These are phyloP conservation scores for Rafetus swinhoei DNA, from an alignment of 2,113 vertebrate species.

Conservation along the genomic window DNA sequence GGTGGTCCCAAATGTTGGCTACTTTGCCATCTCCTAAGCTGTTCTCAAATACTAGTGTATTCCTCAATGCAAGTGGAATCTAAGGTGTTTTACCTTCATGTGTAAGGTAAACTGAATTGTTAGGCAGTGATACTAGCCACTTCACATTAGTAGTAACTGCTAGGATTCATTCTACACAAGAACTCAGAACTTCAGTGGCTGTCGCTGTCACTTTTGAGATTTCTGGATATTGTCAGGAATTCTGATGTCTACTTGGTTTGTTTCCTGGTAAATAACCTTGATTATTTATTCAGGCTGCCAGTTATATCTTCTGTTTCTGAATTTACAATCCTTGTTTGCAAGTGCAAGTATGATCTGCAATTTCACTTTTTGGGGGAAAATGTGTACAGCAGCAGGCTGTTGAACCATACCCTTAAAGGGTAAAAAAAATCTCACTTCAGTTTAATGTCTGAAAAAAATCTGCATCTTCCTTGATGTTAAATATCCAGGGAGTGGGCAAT, in stretches of 20 bases:
- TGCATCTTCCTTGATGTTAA: too few relatives aligned
- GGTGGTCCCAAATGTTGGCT: neutral
- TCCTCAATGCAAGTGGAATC: neutral
- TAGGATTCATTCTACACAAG: neutral
- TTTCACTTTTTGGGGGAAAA: rapidly evolving
- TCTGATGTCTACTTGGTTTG: neutral
- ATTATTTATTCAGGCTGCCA: neutral
- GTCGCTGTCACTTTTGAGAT: neutral
- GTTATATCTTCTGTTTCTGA: neutral
- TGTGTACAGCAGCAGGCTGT: neutral
- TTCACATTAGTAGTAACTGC: neutral
- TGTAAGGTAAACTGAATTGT: neutral
- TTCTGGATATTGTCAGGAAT: neutral
- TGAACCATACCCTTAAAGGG: neutral
- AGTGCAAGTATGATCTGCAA: neutral
- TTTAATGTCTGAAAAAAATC: too few relatives aligned
- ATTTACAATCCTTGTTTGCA: neutral
- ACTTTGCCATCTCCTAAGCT: neutral
- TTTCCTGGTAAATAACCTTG: neutral
- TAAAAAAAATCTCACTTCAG: neutral
- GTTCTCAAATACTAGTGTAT: neutral
- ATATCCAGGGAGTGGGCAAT: neutral
- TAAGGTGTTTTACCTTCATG: neutral
- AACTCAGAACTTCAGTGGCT: neutral
- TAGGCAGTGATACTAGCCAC: neutral